Evolutionary conservation across 2,113 vertebrate genomes (phyloP), one percentile per base, ranked within the genome.

Genomic region (Neodontobutis hainanensis): DNA sequence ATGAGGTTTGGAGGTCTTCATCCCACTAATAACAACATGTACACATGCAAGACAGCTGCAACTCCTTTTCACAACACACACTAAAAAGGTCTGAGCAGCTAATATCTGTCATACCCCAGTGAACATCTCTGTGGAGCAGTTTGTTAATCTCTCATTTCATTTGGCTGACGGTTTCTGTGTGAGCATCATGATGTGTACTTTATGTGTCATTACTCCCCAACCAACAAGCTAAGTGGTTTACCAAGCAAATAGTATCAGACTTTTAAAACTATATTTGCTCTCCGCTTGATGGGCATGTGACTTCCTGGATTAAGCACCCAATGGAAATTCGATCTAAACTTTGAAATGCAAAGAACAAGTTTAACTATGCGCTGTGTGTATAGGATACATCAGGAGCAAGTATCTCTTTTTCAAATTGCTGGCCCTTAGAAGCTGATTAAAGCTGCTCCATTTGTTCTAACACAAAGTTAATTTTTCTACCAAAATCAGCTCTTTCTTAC

Each of bases 251-350:
- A 57, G 14, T 36, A 42, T 2, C 49, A 40, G n/a, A 43, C 42
- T 45, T 19, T 46, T 58, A 51, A 45, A 36, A 57, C 11, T 43
- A 86, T 83, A 78, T 87, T 70, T 62, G 56, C 58, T 43, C 5
- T 32, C 10, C 45, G 16, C 65, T 56, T 55, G 11, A 15, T 35
- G 45, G 15, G 1, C 0, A 15, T 60, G 58, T 72, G 2, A 75
- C 35, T 48, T 75, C 48, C 77, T 70, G 43, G 69, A 62, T 68
- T 32, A 2, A 16, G 7, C 40, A 12, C 43, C 27, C 11, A 58
- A 65, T 44, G 0, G 27, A 27, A 27, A 27, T 3, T n/a, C 19
- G 3, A 27, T 27, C 19, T 1, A 27, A 27, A 27, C 1, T 27
- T 27, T 27, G 19, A 27, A 27, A 27, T 27, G 19, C 19, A 27